Percentiles rank a stretch among this genome's conserved stretches.
These are phyloP conservation scores for Unio pictorum DNA, from an alignment of 2,888 invertebrate species.

Conservation along the genomic window DNA sequence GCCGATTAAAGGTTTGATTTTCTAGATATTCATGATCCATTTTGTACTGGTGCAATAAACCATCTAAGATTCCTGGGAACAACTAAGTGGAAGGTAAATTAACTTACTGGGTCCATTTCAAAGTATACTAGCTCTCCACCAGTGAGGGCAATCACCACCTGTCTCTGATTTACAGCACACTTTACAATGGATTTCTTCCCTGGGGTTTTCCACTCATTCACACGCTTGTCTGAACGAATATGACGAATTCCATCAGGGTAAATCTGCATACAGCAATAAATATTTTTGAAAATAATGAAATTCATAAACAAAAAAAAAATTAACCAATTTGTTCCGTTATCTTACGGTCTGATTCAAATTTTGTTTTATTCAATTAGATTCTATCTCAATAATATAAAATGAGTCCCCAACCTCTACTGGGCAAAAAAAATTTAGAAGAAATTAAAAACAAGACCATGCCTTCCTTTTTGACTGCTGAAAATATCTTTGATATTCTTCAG, in stretches of 20 bases:
- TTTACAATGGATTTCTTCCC: conserved; percentile 97
- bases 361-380: too few species aligned
- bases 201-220: conserved; percentile 99
- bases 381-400: too few species aligned
- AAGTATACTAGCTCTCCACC: conserved; percentile 99
- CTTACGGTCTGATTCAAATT: neutral
- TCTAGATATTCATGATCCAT: too few species aligned
- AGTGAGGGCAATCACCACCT: conserved; percentile 97
- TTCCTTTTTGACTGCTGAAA: too few species aligned
- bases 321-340: neutral
- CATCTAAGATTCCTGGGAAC: neutral
- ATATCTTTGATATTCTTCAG: too few species aligned
- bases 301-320: neutral
- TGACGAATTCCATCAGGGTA: conserved; percentile 99
- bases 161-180: conserved; percentile 98
- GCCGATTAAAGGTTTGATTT: too few species aligned
- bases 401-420: too few species aligned
- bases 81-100: too few species aligned
- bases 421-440: too few species aligned
- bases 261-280: conserved; percentile 75
- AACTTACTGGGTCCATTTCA: conserved; percentile 97
- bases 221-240: conserved; percentile 96
- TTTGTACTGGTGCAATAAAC: too few species aligned
- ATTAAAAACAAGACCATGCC: too few species aligned
- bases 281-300: too few species aligned